Percentiles rank a stretch among this genome's conserved stretches.
These are phyloP conservation scores for Prochilodus magdalenae DNA, from an alignment of 2,113 vertebrate species.

Conservation along the genomic window DNA sequence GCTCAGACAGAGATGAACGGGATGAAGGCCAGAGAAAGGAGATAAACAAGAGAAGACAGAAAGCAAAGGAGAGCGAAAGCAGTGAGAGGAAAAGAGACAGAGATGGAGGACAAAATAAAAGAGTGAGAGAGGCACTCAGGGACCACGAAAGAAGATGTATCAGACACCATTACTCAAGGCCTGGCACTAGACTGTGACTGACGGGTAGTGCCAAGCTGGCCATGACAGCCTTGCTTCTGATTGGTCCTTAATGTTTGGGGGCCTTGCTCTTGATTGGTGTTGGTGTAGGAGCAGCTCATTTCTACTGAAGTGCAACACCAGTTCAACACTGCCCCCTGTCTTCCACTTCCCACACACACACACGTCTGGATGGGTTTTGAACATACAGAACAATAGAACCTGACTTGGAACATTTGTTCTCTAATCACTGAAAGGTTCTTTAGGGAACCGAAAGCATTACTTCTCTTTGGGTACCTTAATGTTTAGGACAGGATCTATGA, in stretches of 20 bases:
- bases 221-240: conserved; percentile 46
- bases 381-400: conserved; percentile 20
- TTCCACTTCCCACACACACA: background rate
- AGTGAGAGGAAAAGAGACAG: conserved; percentile 23
- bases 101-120: conserved; percentile 10
- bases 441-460: too few relatives aligned
- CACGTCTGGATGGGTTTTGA: background rate
- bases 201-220: conserved; percentile 44
- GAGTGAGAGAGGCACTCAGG: background rate
- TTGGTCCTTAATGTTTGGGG: conserved; percentile 37
- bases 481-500: too few relatives aligned
- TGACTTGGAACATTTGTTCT: too few relatives aligned
- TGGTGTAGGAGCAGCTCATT: conserved; percentile 12
- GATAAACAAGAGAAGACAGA: background rate
- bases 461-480: too few relatives aligned
- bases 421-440: too few relatives aligned
- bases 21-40: background rate
- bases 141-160: conserved; percentile 19
- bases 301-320: background rate
- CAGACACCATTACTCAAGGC: conserved; percentile 51
- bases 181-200: conserved; percentile 51
- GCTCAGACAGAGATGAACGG: too few relatives aligned
- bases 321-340: conserved; percentile 56
- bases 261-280: conserved; percentile 42
- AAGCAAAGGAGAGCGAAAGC: background rate